phyloP scores from a whole-genome alignment of 2,113 vertebrate genomes.

The Grus americana region DNA sequence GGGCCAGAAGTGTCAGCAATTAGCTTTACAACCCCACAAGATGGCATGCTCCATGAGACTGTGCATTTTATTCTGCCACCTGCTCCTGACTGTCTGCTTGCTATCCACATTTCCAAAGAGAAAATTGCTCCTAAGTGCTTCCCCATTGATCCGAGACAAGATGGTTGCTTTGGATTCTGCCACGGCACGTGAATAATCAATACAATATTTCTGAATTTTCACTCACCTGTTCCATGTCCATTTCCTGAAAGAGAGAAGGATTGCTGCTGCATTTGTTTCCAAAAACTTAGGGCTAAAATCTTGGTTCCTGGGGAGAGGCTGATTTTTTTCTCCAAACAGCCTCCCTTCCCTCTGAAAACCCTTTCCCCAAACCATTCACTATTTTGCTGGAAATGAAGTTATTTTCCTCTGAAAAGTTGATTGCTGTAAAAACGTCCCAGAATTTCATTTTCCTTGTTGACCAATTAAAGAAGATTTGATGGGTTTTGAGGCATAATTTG shows the following conservation, averaged over 20 bases:
- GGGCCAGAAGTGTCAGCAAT: background rate
- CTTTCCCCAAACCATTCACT: background rate
- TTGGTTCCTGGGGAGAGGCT: background rate
- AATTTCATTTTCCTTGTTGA: background rate
- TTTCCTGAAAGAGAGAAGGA: background rate
- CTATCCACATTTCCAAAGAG: conserved; percentile 2
- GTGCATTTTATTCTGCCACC: background rate
- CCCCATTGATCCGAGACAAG: conserved; percentile 14
- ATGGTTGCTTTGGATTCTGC: conserved; percentile 5
- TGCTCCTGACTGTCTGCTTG: background rate
- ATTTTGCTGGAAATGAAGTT: background rate
- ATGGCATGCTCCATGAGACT: background rate
- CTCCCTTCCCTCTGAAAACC: background rate
- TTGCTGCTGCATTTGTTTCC: background rate
- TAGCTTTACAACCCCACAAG: background rate
- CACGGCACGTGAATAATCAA: background rate
- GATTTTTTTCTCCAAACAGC: background rate
- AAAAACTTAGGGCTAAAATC: background rate
- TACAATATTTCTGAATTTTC: background rate
- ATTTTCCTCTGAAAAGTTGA: background rate
- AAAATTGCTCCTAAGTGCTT: conserved; percentile 60
- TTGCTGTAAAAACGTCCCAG: background rate
- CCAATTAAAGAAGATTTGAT: background rate
- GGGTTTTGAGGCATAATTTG: background rate
- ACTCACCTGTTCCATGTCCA: background rate